Percentiles rank a stretch among this genome's conserved stretches.
Evolutionary conservation across 2,113 vertebrate genomes (phyloP).

Genomic region (Paracanthobrama guichenoti): DNA sequence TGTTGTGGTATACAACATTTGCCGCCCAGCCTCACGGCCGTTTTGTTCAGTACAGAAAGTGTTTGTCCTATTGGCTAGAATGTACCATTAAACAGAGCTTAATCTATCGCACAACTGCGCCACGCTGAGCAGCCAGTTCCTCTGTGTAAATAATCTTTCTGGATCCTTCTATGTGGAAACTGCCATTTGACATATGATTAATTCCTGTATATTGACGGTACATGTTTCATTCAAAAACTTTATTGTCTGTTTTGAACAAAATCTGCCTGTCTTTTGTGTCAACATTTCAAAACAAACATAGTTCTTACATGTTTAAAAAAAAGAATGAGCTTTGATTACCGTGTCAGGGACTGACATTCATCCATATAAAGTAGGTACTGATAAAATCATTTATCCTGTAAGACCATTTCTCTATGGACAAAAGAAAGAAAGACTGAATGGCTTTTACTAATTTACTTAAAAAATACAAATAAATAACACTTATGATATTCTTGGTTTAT

Average conservation of each 20-base stretch:
- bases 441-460: not conserved
- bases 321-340: not conserved
- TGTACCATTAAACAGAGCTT: slow-evolving; percentile 26
- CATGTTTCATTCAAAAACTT: not conserved
- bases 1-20: not conserved
- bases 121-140: slow-evolving; percentile 17
- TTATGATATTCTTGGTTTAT: not conserved
- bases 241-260: not conserved
- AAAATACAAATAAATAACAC: too few relatives aligned
- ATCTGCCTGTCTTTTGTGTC: not conserved
- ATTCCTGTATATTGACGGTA: not conserved
- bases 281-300: not conserved
- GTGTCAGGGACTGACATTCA: not conserved
- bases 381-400: not conserved
- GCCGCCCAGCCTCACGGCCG: not conserved
- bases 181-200: not conserved
- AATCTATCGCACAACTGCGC: slow-evolving; percentile 28
- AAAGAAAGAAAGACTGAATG: not conserved
- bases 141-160: slow-evolving; percentile 1
- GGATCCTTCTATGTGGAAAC: slow-evolving; percentile 6
- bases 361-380: not conserved
- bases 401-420: not conserved
- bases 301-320: too few relatives aligned
- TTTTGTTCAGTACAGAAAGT: slow-evolving; percentile 44
- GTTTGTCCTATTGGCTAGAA: slow-evolving; percentile 28